Evolutionary conservation across 1,140 invertebrate genomes (phyloP), one percentile per base, ranked within the genome.

Genomic region (Triops cancriformis): DNA sequence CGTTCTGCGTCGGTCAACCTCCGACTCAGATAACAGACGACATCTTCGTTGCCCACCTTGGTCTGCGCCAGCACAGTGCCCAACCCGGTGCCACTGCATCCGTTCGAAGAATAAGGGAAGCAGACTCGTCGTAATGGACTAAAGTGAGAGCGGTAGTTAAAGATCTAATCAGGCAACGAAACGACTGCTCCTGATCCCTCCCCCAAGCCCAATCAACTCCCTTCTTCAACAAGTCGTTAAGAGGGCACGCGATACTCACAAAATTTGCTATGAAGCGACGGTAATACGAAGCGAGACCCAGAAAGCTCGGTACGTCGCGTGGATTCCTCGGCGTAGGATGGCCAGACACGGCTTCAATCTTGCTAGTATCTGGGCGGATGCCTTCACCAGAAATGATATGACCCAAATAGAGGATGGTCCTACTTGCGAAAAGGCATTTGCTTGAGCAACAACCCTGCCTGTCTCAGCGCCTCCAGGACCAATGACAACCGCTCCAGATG

Each of bases 21-120:
- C 18, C 85, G 74, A 28, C 83, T 83, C 1, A 85, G 84, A 79
- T 87, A 88, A 26, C 84, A 85, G 6, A 88, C 82, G 1, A 85
- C 84, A 18, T 80, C 80, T 79, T 77, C 84, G 80, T 42, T 73
- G 1, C 77, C 73, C 26, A 81, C 82, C 5, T 77, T 26, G n/a
- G 81, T 80, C 77, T 87, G 85, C 0, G 78, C 79, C 0, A 85
- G 76, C 0, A 85, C 81, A 3, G 81, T 82, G 0, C 83, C 85
- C 1, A 84, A 75, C 0, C 83, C 85, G 0, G 76, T 76, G 72
- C 74, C 80, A 37, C 81, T 82, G 84, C 84, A 80, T 85, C 85
- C 28, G 82, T 83, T 41, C 84, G 82, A 7, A 85, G 12, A 1
- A 64, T 11, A 26, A 28, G 18, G 0, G 11, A 12, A 3, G 45